These are phyloP conservation scores for Thamnophis sirtalis DNA, from an alignment of 2,113 vertebrate genomes.

Conservation along the genomic window DNA sequence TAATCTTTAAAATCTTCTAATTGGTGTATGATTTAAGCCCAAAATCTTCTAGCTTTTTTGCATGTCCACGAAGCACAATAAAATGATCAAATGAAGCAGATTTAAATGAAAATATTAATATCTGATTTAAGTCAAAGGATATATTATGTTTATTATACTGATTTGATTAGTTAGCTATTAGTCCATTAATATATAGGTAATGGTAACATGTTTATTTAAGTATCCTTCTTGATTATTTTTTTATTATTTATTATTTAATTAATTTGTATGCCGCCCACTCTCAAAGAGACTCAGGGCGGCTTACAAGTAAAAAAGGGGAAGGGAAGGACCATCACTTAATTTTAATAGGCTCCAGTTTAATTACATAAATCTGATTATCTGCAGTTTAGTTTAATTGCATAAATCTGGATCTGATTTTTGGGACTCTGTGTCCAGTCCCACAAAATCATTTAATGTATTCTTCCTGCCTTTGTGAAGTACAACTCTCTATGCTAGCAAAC, in stretches of 20 bases:
- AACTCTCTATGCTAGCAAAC: no score
- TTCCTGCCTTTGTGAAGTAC: not conserved
- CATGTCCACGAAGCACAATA: not conserved
- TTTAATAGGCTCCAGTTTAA: not conserved
- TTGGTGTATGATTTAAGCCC: not conserved
- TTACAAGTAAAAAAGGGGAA: no score
- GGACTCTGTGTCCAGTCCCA: not conserved
- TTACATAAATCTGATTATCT: not conserved
- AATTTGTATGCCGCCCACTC: no score
- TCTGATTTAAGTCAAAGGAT: not conserved
- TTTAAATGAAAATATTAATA: not conserved
- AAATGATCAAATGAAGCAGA: not conserved
- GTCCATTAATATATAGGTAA: not conserved
- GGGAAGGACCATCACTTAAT: not conserved
- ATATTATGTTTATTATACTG: not conserved
- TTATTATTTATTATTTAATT: no score
- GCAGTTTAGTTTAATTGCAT: not conserved
- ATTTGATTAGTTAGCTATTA: not conserved
- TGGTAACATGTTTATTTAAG: not conserved
- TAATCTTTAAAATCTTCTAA: not conserved
- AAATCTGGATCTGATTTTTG: not conserved
- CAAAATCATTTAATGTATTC: not conserved
- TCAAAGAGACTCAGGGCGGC: no score
- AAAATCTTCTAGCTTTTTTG: not conserved
- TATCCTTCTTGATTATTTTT: no score